Evolutionary conservation across 2,888 invertebrate genomes (phyloP).

Genomic region (Vesta saturnalis): DNA sequence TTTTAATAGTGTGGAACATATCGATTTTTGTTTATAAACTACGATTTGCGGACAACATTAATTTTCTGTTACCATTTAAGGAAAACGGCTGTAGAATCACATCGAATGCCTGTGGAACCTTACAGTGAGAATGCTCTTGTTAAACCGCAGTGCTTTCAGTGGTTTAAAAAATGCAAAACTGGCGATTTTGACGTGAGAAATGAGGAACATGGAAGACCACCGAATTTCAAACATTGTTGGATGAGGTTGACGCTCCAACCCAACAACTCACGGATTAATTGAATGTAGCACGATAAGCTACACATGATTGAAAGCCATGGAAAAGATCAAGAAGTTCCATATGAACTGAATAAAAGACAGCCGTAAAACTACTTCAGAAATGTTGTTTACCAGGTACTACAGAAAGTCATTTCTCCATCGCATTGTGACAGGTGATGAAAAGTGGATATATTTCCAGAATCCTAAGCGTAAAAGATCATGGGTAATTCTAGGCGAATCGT

Average conservation of each 20-base stretch:
- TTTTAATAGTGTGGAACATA: too few relatives aligned
- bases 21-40: too few relatives aligned
- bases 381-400: slow-evolving; percentile 34
- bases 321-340: too few relatives aligned
- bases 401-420: slow-evolving; percentile 31
- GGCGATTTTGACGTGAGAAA: too few relatives aligned
- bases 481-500: slow-evolving; percentile 10
- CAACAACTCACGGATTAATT: background rate
- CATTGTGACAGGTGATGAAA: too few relatives aligned
- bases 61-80: too few relatives aligned
- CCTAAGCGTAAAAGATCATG: slow-evolving; percentile 16
- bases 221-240: background rate
- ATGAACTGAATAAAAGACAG: background rate
- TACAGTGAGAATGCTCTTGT: background rate
- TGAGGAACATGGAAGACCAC: background rate
- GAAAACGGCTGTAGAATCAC: too few relatives aligned
- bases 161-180: background rate
- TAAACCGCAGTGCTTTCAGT: background rate
- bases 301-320: too few relatives aligned
- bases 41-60: too few relatives aligned
- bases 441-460: too few relatives aligned
- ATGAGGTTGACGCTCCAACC: background rate
- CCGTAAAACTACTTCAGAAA: slow-evolving; percentile 28
- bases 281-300: too few relatives aligned
- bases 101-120: background rate